Percentiles rank a stretch among this genome's conserved stretches.
Evolutionary conservation across 2,888 invertebrate species (phyloP).

Genomic region (Andrena flavipes): DNA sequence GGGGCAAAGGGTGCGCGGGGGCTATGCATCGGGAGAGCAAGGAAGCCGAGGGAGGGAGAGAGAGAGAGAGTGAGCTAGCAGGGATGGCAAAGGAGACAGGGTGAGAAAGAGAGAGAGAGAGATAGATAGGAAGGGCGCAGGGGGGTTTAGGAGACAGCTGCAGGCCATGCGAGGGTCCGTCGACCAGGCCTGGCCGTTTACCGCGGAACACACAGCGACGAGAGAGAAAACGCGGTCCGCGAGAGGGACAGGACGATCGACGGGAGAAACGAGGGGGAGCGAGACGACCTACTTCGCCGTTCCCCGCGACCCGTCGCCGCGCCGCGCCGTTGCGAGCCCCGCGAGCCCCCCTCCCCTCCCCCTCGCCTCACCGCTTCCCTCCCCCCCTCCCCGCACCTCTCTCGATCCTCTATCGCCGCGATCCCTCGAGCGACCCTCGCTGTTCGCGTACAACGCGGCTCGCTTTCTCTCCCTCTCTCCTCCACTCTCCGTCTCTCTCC

Average conservation of each 20-base stretch:
- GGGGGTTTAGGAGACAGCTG: constrained; percentile 80
- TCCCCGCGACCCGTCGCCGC: constrained; percentile 55
- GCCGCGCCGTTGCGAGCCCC: constrained; percentile 48
- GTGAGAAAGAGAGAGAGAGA: constrained; percentile 12
- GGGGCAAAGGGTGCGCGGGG: constrained; percentile 27
- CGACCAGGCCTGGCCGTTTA: constrained; percentile 76
- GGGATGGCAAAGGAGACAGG: constrained; percentile 40
- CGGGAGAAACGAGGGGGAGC: constrained; percentile 63
- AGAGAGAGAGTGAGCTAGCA: constrained; percentile 28
- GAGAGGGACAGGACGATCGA: constrained; percentile 43
- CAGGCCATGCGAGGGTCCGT: constrained; percentile 83
- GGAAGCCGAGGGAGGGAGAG: constrained; percentile 38
- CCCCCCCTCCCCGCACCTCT: constrained; percentile 26
- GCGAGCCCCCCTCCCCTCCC: constrained; percentile 19
- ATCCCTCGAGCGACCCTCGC: constrained; percentile 66
- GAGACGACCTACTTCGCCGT: constrained; percentile 70
- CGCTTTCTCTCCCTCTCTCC: constrained; percentile 38
- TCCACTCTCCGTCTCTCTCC: constrained; percentile 37
- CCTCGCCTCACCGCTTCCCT: constrained; percentile 31
- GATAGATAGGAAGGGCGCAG: neutral
- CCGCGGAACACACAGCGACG: constrained; percentile 75
- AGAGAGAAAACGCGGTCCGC: constrained; percentile 53
- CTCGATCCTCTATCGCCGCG: constrained; percentile 39
- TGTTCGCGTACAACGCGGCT: constrained; percentile 54
- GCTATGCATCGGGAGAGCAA: constrained; percentile 26